Base-by-base conservation (phyloP, 2,113 vertebrate species). In the Pagrus major region DNA sequence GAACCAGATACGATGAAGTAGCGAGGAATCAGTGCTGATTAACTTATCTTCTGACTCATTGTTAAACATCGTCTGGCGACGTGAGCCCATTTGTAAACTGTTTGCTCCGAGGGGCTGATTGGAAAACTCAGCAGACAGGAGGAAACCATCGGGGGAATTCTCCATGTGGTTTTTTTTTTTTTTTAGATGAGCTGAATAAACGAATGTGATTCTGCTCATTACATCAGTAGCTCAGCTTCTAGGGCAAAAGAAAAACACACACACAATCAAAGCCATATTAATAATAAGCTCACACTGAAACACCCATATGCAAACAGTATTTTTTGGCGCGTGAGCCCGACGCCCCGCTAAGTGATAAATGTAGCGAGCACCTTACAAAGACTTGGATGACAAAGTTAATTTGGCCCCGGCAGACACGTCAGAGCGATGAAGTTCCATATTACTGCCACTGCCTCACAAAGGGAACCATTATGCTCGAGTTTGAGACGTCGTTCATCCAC, bases 361-460 rank as follows among this genome's bases (percentile, higher is more conserved):
- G 86, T 42, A 54, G 56, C 29, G 16, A 69, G 80, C 63, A 75
- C 86, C 80, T 90, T 41, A 44, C 71, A 71, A 81, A 89, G 88
- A 91, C 88, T n/a, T 73, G 80, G 41, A 89, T 80, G 89, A 88
- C 92, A 88, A 84, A 90, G 85, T 87, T 83, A 78, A 87, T 91
- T 88, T 88, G 79, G 81, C 71, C 72, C 69, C 46, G 1, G 76
- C 71, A 56, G 84, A 87, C 76, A 60, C 73, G 65, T 82, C 56
- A 74, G 83, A 84, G 29, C 47, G 81, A 80, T 63, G 75, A 82
- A 71, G 84, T 70, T 80, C 85, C 76, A 65, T 55, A 68, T 76
- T 86, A 67, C 80, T 65, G 71, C 86, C 39, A 0, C 66, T 6
- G 54, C 35, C 69, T 78, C 83, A 93, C 90, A 92, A 93, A 91